phyloP scores from a whole-genome alignment of 2,888 invertebrate species.

The Ophion slaviceki region DNA sequence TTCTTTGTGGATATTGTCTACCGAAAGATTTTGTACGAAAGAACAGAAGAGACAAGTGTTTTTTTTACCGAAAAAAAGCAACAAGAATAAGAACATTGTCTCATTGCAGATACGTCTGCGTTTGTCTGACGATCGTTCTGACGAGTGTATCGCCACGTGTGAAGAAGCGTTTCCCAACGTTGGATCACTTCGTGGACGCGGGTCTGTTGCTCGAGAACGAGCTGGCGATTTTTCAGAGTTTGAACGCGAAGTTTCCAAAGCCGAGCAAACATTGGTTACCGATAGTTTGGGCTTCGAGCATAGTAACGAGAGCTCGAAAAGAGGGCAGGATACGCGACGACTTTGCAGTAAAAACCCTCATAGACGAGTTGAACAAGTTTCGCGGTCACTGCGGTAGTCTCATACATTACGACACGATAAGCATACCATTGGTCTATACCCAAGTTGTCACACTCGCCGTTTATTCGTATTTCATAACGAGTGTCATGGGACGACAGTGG shows the following conservation, averaged over 20 bases:
- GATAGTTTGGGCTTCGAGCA: conserved; percentile 96
- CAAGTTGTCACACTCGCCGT: conserved; percentile 95
- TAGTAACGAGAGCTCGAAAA: conserved; percentile 94
- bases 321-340: conserved; percentile 95
- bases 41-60: too few species aligned
- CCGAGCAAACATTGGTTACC: conserved; percentile 96
- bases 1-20: too few species aligned
- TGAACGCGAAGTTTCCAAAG: conserved; percentile 92
- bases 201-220: conserved; percentile 93
- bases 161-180: conserved; percentile 94
- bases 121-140: conserved; percentile 94
- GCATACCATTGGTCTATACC: conserved; percentile 85
- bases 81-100: neutral
- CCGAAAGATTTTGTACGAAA: too few species aligned
- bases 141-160: conserved; percentile 94
- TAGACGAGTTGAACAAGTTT: conserved; percentile 87
- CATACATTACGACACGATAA: conserved; percentile 85
- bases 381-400: conserved; percentile 84
- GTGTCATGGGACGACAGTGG: conserved; percentile 96
- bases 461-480: conserved; percentile 95
- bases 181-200: conserved; percentile 93
- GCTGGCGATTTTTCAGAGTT: conserved; percentile 89
- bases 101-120: conserved; percentile 85
- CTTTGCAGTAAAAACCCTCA: conserved; percentile 95
- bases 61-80: neutral